Evolutionary conservation across 1,140 invertebrate species (phyloP).

Genomic region (Aphelenchoides besseyi): DNA sequence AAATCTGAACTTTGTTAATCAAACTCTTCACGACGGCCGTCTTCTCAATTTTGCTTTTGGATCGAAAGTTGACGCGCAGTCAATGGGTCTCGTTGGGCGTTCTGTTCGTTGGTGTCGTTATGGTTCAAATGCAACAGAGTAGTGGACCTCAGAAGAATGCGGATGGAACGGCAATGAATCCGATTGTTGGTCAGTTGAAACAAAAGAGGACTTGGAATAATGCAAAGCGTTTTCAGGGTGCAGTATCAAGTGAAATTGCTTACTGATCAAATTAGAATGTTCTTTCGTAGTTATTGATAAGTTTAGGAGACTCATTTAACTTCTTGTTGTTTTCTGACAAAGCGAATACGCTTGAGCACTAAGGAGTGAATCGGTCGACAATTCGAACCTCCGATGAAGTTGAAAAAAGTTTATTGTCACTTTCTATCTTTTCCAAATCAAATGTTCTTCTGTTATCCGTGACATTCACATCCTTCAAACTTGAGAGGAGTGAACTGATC

Average conservation of each 20-base stretch:
- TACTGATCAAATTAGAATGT: slow-evolving; percentile 69
- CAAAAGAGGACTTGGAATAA: not conserved
- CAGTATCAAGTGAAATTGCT: slow-evolving; percentile 79
- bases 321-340: slow-evolving; percentile 67
- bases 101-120: slow-evolving; percentile 43
- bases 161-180: slow-evolving; percentile 28
- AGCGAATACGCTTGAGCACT: not conserved
- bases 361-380: not conserved
- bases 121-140: slow-evolving; percentile 43
- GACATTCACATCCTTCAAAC: no score
- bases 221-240: slow-evolving; percentile 69
- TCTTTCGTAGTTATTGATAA: no score
- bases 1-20: no score
- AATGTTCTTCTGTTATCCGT: no score
- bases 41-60: slow-evolving; percentile 47
- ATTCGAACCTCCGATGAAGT: no score
- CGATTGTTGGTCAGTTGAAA: slow-evolving; percentile 32
- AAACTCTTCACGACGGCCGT: slow-evolving; percentile 51
- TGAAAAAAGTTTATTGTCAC: no score
- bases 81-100: slow-evolving; percentile 46
- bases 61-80: slow-evolving; percentile 34
- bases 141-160: slow-evolving; percentile 27
- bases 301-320: slow-evolving; percentile 78
- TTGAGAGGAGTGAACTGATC: no score
- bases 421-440: no score